Percentiles rank a stretch among this genome's conserved stretches.
These are phyloP conservation scores for Drosophila kanekoi DNA, from an alignment of 2,888 invertebrate genomes.

Conservation along the genomic window DNA sequence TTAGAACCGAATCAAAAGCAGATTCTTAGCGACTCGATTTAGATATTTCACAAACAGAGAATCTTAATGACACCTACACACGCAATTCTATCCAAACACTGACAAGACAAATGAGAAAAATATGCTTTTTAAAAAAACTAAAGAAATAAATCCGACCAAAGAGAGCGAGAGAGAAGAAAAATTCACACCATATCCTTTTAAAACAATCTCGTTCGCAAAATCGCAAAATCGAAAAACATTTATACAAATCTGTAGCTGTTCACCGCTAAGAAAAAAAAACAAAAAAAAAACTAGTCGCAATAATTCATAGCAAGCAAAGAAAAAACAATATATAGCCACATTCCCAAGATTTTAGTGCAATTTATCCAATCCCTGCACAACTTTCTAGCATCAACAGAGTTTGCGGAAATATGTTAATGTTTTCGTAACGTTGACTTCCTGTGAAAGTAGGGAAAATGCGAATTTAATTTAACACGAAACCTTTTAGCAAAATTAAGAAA, in stretches of 20 bases:
- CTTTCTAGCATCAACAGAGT: conserved; percentile 7
- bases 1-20: conserved; percentile 17
- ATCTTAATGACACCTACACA: conserved; percentile 10
- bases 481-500: conserved; percentile 11
- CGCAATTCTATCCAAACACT: conserved; percentile 33
- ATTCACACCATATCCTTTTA: conserved; percentile 57
- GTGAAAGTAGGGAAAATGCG: background rate
- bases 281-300: conserved; percentile 60
- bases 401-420: conserved; percentile 53
- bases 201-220: conserved; percentile 66
- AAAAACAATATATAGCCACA: conserved; percentile 35
- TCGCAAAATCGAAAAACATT: conserved; percentile 44
- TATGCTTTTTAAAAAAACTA: conserved; percentile 43
- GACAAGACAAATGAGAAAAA: conserved; percentile 35
- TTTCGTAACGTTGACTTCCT: conserved; percentile 7
- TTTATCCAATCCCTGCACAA: conserved; percentile 22
- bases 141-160: conserved; percentile 58
- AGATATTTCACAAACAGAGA: conserved; percentile 27
- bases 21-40: conserved; percentile 18
- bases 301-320: conserved; percentile 55
- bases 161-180: conserved; percentile 78
- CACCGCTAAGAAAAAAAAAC: conserved; percentile 39
- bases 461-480: conserved; percentile 7
- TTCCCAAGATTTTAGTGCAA: conserved; percentile 38
- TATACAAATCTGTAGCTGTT: conserved; percentile 45